Conservation (phyloP, 2,888 invertebrate species). For the Sinhomidia bicolor region DNA sequence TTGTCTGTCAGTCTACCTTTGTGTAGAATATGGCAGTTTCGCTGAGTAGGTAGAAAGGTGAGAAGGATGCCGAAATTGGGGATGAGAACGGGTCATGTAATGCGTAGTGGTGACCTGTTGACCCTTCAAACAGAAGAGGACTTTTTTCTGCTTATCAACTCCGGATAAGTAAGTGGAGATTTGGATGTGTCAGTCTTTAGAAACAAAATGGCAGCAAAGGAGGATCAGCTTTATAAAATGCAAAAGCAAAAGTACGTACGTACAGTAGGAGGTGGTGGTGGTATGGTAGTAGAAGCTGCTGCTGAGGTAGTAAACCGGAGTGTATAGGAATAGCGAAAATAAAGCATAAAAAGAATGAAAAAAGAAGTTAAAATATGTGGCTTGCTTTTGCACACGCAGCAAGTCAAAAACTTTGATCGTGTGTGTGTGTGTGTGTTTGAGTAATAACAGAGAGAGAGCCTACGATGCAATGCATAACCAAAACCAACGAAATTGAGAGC, state of each 20-base stretch:
- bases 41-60: too few relatives aligned
- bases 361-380: background rate
- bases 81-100: too few relatives aligned
- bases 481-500: background rate
- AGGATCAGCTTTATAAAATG: slow-evolving; percentile 14
- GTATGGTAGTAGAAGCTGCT: background rate
- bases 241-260: background rate
- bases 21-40: too few relatives aligned
- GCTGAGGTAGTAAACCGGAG: background rate
- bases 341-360: background rate
- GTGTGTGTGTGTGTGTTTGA: too few relatives aligned
- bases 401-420: slow-evolving; percentile 3
- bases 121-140: background rate
- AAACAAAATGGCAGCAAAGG: slow-evolving; percentile 65
- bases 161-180: slow-evolving; percentile 53
- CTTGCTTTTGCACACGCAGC: background rate
- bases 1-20: too few relatives aligned
- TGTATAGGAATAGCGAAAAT: background rate
- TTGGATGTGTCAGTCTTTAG: slow-evolving; percentile 54
- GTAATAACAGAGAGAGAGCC: too few relatives aligned
- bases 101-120: slow-evolving; percentile 56
- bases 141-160: slow-evolving; percentile 34
- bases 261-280: background rate
- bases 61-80: too few relatives aligned
- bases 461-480: background rate